phyloP scores from a whole-genome alignment of 2,113 vertebrate species.

The Solea senegalensis region DNA sequence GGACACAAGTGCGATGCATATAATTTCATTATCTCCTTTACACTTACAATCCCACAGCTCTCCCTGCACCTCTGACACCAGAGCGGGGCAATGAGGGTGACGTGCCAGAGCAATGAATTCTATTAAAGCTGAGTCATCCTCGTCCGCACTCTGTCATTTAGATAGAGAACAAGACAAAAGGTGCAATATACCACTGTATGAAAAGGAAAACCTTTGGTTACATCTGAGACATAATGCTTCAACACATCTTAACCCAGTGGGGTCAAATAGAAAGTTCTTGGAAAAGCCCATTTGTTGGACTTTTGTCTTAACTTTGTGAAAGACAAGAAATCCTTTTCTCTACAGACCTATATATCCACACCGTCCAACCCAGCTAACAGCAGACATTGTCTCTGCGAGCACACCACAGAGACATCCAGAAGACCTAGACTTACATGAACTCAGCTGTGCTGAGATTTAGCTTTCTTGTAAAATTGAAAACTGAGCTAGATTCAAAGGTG shows the following conservation, averaged over 20 bases:
- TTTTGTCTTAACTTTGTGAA: slow-evolving; percentile 21
- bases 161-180: slow-evolving; percentile 11
- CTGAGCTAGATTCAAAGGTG: slow-evolving; percentile 22
- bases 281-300: slow-evolving; percentile 1
- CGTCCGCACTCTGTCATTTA: slow-evolving; percentile 30
- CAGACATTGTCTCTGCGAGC: neutral
- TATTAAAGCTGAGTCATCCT: slow-evolving; percentile 39
- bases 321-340: slow-evolving; percentile 10
- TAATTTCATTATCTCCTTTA: neutral
- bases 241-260: neutral
- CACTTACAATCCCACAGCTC: slow-evolving; percentile 4
- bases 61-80: neutral
- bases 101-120: slow-evolving; percentile 12
- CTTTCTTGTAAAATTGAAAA: slow-evolving; percentile 41
- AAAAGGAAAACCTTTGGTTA: neutral
- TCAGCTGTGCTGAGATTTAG: slow-evolving; percentile 28
- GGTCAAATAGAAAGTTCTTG: slow-evolving; percentile 3
- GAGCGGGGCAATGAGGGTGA: slow-evolving; percentile 23
- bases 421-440: slow-evolving; percentile 31
- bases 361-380: neutral
- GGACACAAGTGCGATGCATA: neutral
- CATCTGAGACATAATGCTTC: neutral
- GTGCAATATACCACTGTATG: neutral
- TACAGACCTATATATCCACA: slow-evolving; percentile 7
- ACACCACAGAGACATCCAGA: slow-evolving; percentile 29